Conservation (phyloP, 2,113 vertebrate genomes). For the Phoxinus phoxinus region DNA sequence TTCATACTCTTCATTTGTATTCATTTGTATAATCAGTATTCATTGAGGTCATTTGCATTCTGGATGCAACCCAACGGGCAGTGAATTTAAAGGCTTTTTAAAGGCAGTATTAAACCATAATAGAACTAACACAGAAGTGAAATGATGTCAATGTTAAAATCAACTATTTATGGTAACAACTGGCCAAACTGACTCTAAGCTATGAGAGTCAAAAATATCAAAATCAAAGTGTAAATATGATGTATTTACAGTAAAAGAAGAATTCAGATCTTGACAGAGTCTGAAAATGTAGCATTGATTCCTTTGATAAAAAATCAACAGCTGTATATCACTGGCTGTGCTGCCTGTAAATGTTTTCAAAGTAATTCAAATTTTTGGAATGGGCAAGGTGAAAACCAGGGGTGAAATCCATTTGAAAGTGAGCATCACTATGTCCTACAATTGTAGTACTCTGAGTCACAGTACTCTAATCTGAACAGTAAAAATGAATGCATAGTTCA, state of each 20-base stretch:
- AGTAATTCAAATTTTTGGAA: background rate
- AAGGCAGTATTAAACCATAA: conserved; percentile 9
- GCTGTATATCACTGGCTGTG: conserved; percentile 39
- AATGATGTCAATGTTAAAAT: background rate
- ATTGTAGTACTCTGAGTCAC: background rate
- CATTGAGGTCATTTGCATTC: background rate
- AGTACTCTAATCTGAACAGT: too few species aligned
- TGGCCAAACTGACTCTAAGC: conserved; percentile 52
- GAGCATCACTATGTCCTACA: background rate
- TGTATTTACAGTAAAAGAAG: background rate
- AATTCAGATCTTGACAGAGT: conserved; percentile 42
- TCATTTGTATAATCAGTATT: conserved; percentile 24
- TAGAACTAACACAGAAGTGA: background rate
- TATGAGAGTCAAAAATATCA: conserved; percentile 53
- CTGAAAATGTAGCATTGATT: conserved; percentile 47
- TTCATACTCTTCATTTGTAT: background rate
- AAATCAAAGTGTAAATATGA: conserved; percentile 35
- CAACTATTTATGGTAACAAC: conserved; percentile 25
- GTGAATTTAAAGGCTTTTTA: background rate
- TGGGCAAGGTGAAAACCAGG: background rate
- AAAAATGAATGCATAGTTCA: background rate
- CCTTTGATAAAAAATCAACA: conserved; percentile 53
- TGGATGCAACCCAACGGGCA: conserved; percentile 18
- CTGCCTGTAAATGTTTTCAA: background rate
- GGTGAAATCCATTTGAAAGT: background rate